Percentiles rank a stretch among this genome's conserved stretches.
Evolutionary conservation across 2,888 invertebrate species (phyloP).

Genomic region (Coelinius sp.): DNA sequence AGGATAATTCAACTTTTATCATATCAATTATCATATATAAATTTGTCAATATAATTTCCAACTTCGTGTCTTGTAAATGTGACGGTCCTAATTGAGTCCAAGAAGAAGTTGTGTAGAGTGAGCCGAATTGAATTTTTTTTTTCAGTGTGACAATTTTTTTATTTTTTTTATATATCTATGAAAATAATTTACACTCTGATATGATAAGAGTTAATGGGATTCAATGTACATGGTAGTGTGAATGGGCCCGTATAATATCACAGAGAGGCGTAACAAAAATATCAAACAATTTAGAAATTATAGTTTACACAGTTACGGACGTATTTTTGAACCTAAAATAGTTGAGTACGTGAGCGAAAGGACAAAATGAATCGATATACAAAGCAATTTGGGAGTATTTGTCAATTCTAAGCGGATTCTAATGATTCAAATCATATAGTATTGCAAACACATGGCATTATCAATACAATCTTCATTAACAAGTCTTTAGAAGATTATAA

Average conservation of each 20-base stretch:
- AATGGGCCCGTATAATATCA: conserved; percentile 70
- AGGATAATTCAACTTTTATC: neutral
- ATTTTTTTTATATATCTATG: conserved; percentile 12
- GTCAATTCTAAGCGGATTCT: neutral
- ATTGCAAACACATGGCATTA: conserved; percentile 1
- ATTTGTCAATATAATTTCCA: neutral
- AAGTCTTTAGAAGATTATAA: conserved; percentile 43
- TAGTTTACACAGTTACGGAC: conserved; percentile 47
- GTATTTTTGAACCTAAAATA: conserved; percentile 6
- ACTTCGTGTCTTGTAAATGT: neutral
- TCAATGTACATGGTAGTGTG: conserved; percentile 63
- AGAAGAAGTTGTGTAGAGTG: neutral
- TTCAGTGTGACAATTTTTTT: conserved; percentile 3
- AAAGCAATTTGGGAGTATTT: neutral
- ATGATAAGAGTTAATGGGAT: conserved; percentile 60
- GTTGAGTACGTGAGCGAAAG: neutral
- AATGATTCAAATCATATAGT: conserved; percentile 10
- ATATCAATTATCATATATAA: neutral
- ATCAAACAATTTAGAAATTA: conserved; percentile 63
- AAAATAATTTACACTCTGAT: conserved; percentile 36
- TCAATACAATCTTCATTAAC: conserved; percentile 4
- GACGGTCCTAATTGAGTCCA: neutral
- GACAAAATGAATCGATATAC: conserved; percentile 4
- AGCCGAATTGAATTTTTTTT: neutral
- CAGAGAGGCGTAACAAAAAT: conserved; percentile 69